Base-by-base conservation (phyloP, 2,113 vertebrate genomes). In the Hippolais icterina region DNA sequence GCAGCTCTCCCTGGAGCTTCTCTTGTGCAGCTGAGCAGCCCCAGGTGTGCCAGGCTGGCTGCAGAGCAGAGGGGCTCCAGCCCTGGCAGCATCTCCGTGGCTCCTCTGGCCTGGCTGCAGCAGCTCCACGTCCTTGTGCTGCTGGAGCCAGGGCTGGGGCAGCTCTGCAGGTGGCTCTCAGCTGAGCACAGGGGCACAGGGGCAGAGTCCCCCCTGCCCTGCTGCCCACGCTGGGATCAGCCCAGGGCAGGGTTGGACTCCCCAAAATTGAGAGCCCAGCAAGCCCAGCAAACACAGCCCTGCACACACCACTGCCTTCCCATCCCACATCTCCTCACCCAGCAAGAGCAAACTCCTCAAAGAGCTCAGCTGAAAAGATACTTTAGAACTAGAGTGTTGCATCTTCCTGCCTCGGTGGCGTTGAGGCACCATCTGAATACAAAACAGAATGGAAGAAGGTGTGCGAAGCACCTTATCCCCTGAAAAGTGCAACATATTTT, bases 381-480 rank as follows among this genome's bases (percentile, higher is more conserved):
- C 28, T 63, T 22, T 10, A 17, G 12, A 68, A 10, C 6, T 11
- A 4, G 16, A 37, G 21, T 9, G 11, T 25, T 10, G 3, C 16
- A 11, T 46, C 29, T 29, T 25, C 28, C 50, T 39, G 8, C n/a
- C 54, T 28, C 13, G 4, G 12, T 3, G 15, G 18, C 6, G 20
- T 5, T 21, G 15, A 27, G 31, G 12, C 29, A 19, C 7, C 1
- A 0, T 6, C 3, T 27, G 17, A 39, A 39, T 1, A 11, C 31
- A 9, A 31, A 75, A 7, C 15, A 25, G 41, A 60, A 71, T 7
- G 20, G 69, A 7, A 42, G 46, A 52, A 39, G 10, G 12, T 8
- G 31, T 29, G 14, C 0, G 0, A 39, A n/a, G n/a, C 23, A 13
- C 37, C 46, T 9, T 2, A 21, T 6, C 29, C 23, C 2, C 59